These are phyloP conservation scores for Zele albiditarsus DNA, from an alignment of 2,888 invertebrate genomes.

Conservation along the genomic window DNA sequence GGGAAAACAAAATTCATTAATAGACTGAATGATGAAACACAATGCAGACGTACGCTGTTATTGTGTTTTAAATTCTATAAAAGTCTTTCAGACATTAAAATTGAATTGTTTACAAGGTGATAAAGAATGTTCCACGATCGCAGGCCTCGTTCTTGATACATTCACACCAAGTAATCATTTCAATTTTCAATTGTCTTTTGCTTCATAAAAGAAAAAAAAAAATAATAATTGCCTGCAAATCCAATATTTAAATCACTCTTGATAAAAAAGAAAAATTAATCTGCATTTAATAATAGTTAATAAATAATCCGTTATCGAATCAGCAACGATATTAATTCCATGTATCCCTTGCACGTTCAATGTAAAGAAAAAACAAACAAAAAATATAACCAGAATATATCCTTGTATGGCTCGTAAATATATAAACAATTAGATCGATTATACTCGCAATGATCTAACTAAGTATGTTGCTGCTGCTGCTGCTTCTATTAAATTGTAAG, in stretches of 20 bases:
- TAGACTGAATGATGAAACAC: slow-evolving; percentile 28
- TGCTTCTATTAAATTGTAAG: slow-evolving; percentile 30
- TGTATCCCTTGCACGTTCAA: slow-evolving; percentile 66
- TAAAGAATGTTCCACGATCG: slow-evolving; percentile 66
- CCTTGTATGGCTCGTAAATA: slow-evolving; percentile 64
- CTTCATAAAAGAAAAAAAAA: neutral
- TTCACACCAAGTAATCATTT: slow-evolving; percentile 57
- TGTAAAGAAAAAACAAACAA: slow-evolving; percentile 53
- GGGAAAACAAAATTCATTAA: neutral
- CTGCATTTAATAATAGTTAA: slow-evolving; percentile 14
- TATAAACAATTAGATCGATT: slow-evolving; percentile 55
- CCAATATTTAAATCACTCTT: slow-evolving; percentile 20
- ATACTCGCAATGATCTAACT: slow-evolving; percentile 50
- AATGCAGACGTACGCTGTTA: slow-evolving; percentile 65
- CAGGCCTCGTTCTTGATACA: slow-evolving; percentile 70
- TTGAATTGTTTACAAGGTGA: slow-evolving; percentile 49
- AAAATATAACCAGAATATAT: neutral
- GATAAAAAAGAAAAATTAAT: slow-evolving; percentile 15
- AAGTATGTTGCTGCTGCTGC: slow-evolving; percentile 53
- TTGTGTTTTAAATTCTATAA: neutral
- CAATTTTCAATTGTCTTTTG: slow-evolving; percentile 19
- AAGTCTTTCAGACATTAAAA: slow-evolving; percentile 21
- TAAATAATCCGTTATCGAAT: slow-evolving; percentile 23
- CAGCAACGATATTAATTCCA: slow-evolving; percentile 27
- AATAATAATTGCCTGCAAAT: slow-evolving; percentile 5